phyloP scores from a whole-genome alignment of 2,797 vertebrate genomes.

The Tenualosa ilisha region DNA sequence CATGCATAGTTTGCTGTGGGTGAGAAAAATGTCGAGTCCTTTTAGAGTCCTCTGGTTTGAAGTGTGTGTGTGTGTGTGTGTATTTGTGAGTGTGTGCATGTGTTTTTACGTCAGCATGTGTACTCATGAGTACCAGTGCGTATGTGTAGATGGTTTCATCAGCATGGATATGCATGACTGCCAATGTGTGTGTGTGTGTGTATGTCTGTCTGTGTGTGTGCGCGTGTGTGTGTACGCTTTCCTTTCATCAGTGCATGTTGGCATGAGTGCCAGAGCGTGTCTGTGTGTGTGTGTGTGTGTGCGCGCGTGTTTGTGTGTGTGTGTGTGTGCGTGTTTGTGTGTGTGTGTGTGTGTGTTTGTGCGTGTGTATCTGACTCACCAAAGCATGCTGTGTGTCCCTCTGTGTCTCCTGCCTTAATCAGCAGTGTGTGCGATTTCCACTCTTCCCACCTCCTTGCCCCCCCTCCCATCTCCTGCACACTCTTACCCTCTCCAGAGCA shows the following conservation, averaged over 20 bases:
- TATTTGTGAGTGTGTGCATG: background rate
- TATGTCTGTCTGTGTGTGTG: background rate
- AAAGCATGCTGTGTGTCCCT: background rate
- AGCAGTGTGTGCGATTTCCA: conserved; percentile 13
- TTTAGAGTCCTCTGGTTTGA: background rate
- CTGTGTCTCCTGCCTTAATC: conserved; percentile 19
- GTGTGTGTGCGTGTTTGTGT: background rate
- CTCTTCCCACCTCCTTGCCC: background rate
- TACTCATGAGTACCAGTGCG: background rate
- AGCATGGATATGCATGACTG: background rate
- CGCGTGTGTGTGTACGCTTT: background rate
- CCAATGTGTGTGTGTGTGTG: background rate
- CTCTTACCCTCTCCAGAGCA: too few species aligned
- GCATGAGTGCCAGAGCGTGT: background rate
- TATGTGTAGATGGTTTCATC: conserved; percentile 7
- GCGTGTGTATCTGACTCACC: conserved; percentile 31
- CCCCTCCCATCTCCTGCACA: background rate
- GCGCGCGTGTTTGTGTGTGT: background rate
- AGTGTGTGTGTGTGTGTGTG: background rate
- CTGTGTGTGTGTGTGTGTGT: background rate
- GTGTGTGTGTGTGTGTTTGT: background rate
- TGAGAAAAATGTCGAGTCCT: conserved; percentile 5
- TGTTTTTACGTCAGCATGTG: background rate
- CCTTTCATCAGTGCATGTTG: background rate
- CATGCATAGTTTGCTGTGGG: conserved; percentile 23